Evolutionary conservation across 1,140 invertebrate genomes (phyloP).

Genomic region (Zophobas morio): DNA sequence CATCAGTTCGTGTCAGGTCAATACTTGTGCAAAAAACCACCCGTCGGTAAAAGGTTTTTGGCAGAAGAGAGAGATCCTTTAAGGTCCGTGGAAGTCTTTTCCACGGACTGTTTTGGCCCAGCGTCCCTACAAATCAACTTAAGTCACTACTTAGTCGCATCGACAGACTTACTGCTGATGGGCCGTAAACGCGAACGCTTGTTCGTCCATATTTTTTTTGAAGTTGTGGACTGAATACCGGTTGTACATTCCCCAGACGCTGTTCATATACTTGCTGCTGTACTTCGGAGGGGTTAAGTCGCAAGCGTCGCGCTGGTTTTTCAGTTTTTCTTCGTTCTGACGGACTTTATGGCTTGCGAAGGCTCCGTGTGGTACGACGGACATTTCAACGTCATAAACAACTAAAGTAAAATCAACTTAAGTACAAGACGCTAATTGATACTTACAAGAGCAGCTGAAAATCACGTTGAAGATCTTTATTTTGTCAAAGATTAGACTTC

Average conservation of each 20-base stretch:
- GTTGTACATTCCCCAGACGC: conserved; percentile 91
- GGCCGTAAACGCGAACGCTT: conserved; percentile 53
- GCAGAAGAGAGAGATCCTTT: conserved; percentile 8
- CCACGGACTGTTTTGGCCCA: not conserved
- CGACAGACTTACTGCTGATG: conserved; percentile 70
- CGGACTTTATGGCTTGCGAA: conserved; percentile 73
- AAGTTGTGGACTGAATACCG: conserved; percentile 88
- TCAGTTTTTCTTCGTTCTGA: conserved; percentile 66
- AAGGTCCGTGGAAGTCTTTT: not conserved
- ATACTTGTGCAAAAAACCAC: not conserved
- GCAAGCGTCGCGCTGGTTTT: conserved; percentile 59
- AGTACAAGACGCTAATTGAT: not conserved
- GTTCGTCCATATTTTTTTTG: conserved; percentile 81
- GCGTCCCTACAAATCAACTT: not conserved
- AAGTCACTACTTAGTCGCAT: not conserved
- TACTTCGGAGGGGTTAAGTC: conserved; percentile 78
- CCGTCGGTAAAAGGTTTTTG: not conserved
- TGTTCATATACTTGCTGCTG: conserved; percentile 90
- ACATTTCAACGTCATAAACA: conserved; percentile 64
- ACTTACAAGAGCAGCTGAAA: not conserved
- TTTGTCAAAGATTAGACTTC: not conserved
- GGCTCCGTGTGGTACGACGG: conserved; percentile 72
- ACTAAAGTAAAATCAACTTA: not conserved
- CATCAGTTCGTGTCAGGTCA: not conserved
- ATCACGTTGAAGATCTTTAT: not conserved